A percentile compares a stretch with the other conserved stretches of the same genome.
phyloP scores from a whole-genome alignment of 2,888 invertebrate genomes.

The Watsonalla binaria region DNA sequence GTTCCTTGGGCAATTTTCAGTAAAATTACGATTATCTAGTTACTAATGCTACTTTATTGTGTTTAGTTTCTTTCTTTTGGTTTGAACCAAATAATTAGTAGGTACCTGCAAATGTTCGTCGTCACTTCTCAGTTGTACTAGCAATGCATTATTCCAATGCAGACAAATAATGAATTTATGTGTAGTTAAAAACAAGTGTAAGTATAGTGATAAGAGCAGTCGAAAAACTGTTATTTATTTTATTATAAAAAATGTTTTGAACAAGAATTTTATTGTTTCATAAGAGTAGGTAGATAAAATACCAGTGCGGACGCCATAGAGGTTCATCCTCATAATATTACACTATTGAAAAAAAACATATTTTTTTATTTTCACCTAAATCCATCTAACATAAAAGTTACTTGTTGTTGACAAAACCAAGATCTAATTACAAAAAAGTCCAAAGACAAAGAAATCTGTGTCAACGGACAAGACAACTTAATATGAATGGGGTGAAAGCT shows the following conservation, averaged over 20 bases:
- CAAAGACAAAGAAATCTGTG: too few relatives aligned
- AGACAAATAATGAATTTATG: constrained; percentile 3
- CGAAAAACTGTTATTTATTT: constrained; percentile 49
- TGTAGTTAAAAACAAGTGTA: not conserved
- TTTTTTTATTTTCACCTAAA: constrained; percentile 7
- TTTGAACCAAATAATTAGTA: not conserved
- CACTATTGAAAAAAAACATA: constrained; percentile 32
- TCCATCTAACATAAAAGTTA: too few relatives aligned
- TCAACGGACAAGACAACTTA: too few relatives aligned
- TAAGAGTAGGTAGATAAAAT: constrained; percentile 22
- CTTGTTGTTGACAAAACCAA: too few relatives aligned
- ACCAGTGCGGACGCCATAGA: constrained; percentile 65
- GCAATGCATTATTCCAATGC: constrained; percentile 19
- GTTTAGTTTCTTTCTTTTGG: not conserved
- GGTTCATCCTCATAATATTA: constrained; percentile 54
- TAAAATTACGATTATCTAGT: not conserved
- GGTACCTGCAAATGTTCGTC: not conserved
- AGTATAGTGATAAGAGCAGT: constrained; percentile 12
- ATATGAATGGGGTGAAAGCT: too few relatives aligned
- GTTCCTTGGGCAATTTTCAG: not conserved
- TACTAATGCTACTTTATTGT: not conserved
- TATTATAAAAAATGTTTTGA: constrained; percentile 26
- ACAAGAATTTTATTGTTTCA: constrained; percentile 23
- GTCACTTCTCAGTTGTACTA: not conserved
- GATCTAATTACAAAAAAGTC: too few relatives aligned